Base-by-base conservation (phyloP, 2,113 vertebrate species). In the Bungarus multicinctus region DNA sequence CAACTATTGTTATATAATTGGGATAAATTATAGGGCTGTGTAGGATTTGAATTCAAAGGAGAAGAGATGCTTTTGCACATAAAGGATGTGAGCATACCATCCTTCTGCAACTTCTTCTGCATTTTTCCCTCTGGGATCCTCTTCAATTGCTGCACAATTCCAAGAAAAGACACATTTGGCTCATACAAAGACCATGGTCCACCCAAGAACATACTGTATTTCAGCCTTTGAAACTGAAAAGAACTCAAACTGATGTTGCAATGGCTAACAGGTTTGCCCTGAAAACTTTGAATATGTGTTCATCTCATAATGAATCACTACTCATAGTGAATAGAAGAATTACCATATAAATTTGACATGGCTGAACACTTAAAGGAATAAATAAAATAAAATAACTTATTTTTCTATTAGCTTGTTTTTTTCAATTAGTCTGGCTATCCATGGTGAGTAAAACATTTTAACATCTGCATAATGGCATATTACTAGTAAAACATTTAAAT, bases 401-500 rank as follows among this genome's bases (percentile, higher is more conserved):
- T 54, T 2, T 85, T 30, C 1, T 69, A 18, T 0, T 16, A 55
- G 14, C 11, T 9, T 1, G 57, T 27, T 39, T 57, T 57, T 64
- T 55, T 92, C 94, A 85, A 45, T 5, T n/a, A 93, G 0, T 0
- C 2, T 6, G 57, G 4, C 0, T 92, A 39, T 54, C 92, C 43
- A 25, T 90, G 54, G 30, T 30, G 69, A 91, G 6, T 43, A 88
- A 87, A 34, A 52, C 16, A 55, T 2, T 55, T 74, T 74, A 43
- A 55, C 5, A 88, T 57, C 87, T 47, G 10, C 23, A 54, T 43
- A 34, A 52, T 94, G 30, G n/a, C 87, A 30, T 11, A 47, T 0
- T n/a, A 45, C 34, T 39, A 60, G 34, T 74, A 50, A 88, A 69
- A 64, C 30, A 43, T 10, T 4, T 16, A 3, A 4, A 34, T 90